A percentile compares a stretch with the other conserved stretches of the same genome.
phyloP scores from a whole-genome alignment of 2,888 invertebrate genomes.

The Vanessa cardui region DNA sequence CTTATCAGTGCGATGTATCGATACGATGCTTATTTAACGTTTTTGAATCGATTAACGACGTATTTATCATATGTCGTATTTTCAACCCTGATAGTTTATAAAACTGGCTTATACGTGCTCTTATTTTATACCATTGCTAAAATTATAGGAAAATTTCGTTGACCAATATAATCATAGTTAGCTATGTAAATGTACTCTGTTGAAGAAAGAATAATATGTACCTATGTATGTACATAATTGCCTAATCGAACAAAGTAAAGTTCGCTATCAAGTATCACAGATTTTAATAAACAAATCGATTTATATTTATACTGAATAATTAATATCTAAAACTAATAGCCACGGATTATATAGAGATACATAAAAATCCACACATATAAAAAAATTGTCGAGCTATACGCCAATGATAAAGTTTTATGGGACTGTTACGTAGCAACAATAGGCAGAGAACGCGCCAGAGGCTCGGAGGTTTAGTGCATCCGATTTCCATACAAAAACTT shows the following conservation, averaged over 20 bases:
- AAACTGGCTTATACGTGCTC: background rate
- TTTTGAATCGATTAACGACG: slow-evolving; percentile 13
- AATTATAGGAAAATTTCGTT: too few relatives aligned
- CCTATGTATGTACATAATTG: too few relatives aligned
- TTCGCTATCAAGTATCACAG: too few relatives aligned
- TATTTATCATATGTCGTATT: slow-evolving; percentile 7
- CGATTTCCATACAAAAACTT: slow-evolving; percentile 82
- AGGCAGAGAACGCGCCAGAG: slow-evolving; percentile 64
- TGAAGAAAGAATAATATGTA: too few relatives aligned
- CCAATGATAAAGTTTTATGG: slow-evolving; percentile 78
- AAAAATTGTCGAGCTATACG: slow-evolving; percentile 37
- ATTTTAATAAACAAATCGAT: too few relatives aligned
- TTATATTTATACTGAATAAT: background rate
- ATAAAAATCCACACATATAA: slow-evolving; percentile 52
- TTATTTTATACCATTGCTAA: too few relatives aligned
- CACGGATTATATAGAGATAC: slow-evolving; percentile 63
- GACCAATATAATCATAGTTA: too few relatives aligned
- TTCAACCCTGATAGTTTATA: background rate
- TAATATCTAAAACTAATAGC: background rate
- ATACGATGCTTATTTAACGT: slow-evolving; percentile 20
- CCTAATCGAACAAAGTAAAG: too few relatives aligned
- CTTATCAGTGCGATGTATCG: slow-evolving; percentile 43
- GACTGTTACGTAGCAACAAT: slow-evolving; percentile 73
- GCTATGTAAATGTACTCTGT: too few relatives aligned
- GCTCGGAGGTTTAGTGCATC: slow-evolving; percentile 74